Conservation (phyloP, 2,888 invertebrate species). For the Argyresthia albistria region DNA sequence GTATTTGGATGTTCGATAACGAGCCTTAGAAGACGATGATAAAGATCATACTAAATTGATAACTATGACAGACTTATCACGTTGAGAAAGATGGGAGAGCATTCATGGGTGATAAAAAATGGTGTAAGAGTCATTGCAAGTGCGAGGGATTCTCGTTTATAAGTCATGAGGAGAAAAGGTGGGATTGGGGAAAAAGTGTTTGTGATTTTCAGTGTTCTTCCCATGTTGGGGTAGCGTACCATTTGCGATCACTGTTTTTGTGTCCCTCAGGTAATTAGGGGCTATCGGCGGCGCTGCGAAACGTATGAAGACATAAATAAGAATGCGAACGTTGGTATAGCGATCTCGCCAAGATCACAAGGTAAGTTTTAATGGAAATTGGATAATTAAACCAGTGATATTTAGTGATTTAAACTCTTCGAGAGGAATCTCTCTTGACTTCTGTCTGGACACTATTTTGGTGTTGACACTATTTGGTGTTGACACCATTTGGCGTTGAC, state of each 20-base stretch:
- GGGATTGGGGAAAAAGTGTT: too few relatives aligned
- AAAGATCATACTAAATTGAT: neutral
- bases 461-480: too few relatives aligned
- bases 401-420: slow-evolving; percentile 1
- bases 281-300: slow-evolving; percentile 53
- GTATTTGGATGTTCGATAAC: neutral
- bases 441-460: too few relatives aligned
- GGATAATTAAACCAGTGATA: slow-evolving; percentile 5
- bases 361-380: slow-evolving; percentile 5
- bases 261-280: slow-evolving; percentile 61
- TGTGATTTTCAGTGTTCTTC: too few relatives aligned
- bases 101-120: neutral
- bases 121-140: neutral
- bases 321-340: slow-evolving; percentile 52
- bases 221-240: slow-evolving; percentile 13
- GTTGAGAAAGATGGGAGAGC: neutral
- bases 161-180: too few relatives aligned
- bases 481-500: too few relatives aligned
- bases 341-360: slow-evolving; percentile 15
- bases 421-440: neutral
- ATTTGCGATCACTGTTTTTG: slow-evolving; percentile 69
- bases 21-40: neutral
- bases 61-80: neutral
- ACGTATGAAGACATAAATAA: slow-evolving; percentile 73
- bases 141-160: too few relatives aligned